These are phyloP conservation scores for Exephanes ischioxanthus DNA, from an alignment of 2,888 invertebrate species.

Conservation along the genomic window DNA sequence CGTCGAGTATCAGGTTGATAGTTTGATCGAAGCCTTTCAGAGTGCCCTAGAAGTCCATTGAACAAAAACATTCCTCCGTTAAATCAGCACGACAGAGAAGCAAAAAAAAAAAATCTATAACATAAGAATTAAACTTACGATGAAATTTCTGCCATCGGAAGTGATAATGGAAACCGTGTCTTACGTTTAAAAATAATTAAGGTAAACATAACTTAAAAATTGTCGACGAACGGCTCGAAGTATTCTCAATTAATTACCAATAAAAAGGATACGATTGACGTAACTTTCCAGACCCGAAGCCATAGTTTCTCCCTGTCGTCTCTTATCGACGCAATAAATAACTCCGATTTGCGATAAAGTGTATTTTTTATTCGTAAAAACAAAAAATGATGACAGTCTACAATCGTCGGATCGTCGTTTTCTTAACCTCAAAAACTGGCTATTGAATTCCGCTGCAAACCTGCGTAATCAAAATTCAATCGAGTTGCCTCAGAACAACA, in stretches of 20 bases:
- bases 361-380: background rate
- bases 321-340: background rate
- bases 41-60: constrained; percentile 89
- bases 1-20: constrained; percentile 99
- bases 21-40: constrained; percentile 99
- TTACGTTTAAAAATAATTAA: constrained; percentile 76
- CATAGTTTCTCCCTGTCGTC: constrained; percentile 86
- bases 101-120: background rate
- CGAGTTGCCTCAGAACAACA: background rate
- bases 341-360: background rate
- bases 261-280: constrained; percentile 91
- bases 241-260: constrained; percentile 10
- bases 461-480: background rate
- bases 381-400: background rate
- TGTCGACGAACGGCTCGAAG: constrained; percentile 42
- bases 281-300: constrained; percentile 94
- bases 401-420: background rate
- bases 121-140: constrained; percentile 87
- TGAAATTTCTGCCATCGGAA: constrained; percentile 97
- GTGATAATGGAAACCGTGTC: constrained; percentile 98
- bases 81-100: constrained; percentile 34
- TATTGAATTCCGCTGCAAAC: background rate
- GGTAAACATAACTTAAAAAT: constrained; percentile 50
- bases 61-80: background rate
- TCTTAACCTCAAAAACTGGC: background rate